Conservation (phyloP, 2,113 vertebrate species). For the Bos javanicus region DNA sequence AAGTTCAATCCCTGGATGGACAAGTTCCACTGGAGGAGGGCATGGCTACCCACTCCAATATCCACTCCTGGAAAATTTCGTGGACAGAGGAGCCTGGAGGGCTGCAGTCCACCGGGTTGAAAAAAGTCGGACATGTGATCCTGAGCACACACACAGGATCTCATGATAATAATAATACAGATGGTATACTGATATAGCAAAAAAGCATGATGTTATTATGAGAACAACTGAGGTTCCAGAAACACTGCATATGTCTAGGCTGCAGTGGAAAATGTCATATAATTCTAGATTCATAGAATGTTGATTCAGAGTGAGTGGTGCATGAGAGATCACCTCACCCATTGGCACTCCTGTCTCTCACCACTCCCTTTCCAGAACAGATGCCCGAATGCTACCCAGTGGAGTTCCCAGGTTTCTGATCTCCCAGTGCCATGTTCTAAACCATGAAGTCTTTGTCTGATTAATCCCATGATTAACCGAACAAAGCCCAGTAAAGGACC, state of each 20-base stretch:
- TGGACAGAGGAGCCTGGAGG: not conserved
- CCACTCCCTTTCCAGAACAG: not conserved
- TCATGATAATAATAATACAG: not conserved
- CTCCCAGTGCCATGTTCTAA: not conserved
- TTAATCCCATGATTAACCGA: not conserved
- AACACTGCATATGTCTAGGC: not conserved
- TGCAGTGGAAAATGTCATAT: not conserved
- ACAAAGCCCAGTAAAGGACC: not conserved
- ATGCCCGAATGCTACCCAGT: not conserved
- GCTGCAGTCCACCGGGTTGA: not conserved
- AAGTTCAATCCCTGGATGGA: not conserved
- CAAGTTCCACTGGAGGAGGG: not conserved
- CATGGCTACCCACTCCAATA: not conserved
- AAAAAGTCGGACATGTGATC: not conserved
- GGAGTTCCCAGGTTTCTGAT: no score
- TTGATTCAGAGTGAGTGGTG: fast-evolving
- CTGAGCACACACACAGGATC: not conserved
- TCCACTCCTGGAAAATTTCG: not conserved
- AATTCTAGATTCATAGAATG: not conserved
- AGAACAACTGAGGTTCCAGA: not conserved
- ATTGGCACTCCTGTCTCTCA: no score
- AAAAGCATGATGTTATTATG: not conserved
- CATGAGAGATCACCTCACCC: fast-evolving
- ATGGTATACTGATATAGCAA: not conserved
- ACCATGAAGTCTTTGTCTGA: not conserved